Percentiles rank a stretch among this genome's conserved stretches.
phyloP scores from a whole-genome alignment of 2,888 invertebrate species.

The Adineta ricciae region DNA sequence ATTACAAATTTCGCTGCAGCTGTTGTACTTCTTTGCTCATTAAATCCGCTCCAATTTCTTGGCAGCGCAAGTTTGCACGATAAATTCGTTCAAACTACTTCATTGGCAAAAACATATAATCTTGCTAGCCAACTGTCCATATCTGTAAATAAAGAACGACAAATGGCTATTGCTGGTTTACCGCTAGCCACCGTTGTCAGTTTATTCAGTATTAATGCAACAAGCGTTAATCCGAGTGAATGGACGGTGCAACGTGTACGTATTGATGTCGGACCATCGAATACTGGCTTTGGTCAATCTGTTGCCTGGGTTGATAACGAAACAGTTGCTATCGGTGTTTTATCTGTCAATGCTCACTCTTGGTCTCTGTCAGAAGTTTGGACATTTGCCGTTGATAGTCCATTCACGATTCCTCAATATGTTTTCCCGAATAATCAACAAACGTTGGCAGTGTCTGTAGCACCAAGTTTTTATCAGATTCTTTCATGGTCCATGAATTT shows the following conservation, averaged over 20 bases:
- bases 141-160: neutral
- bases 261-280: neutral
- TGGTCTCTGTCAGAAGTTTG: neutral
- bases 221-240: too few relatives aligned
- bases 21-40: neutral
- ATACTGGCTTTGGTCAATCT: neutral
- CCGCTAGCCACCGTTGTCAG: neutral
- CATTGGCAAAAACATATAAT: neutral
- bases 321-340: neutral
- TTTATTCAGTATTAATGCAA: neutral
- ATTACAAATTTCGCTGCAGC: too few relatives aligned
- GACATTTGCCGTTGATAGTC: neutral
- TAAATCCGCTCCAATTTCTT: neutral
- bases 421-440: neutral
- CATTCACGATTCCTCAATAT: neutral
- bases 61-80: too few relatives aligned
- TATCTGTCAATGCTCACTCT: neutral
- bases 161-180: neutral
- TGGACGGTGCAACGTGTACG: neutral
- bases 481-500: neutral
- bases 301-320: neutral
- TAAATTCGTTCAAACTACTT: too few relatives aligned
- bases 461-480: neutral
- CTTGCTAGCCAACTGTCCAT: neutral
- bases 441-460: rapidly evolving